Base-by-base conservation (phyloP, 2,888 invertebrate species). In the Dynastes maya region DNA sequence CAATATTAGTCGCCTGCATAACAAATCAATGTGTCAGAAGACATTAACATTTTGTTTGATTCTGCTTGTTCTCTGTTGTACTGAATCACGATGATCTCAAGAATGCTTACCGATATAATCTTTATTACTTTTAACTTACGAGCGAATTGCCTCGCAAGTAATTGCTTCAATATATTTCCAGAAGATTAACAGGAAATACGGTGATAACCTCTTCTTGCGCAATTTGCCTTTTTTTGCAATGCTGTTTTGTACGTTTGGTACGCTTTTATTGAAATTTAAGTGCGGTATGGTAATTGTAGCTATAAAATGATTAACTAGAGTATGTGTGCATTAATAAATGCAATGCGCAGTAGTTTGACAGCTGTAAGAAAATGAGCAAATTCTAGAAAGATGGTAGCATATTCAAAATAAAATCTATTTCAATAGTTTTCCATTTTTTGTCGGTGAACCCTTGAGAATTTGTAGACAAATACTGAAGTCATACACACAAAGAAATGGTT, bases 41-140 rank as follows among this genome's bases (percentile, higher is more conserved):
- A 70, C 72, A 72, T 78, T 78, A 78, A 72, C 78, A 78, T 78
- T 78, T 77, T 71, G 71, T 71, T 71, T 74, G 72, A 61, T 74
- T 74, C 63, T 37, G 45, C 45, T 61, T 37, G 45, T 27, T 74
- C 27, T 61, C 29, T 45, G 61, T 61, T 63, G 61, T 61, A 61
- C 55, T 74, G 72, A 74, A 74, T 74, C 72, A 74, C 72, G 72
- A 74, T 61, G 72, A 74, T 74, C 45, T 32, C 40, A 49, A 61
- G 72, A 74, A 74, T 74, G 72, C 49, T 51, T 32, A 51, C 61
- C 51, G 72, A 74, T 74, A 74, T 45, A 45, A 74, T 74, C 72
- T 74, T 74, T 74, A 74, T 74, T 74, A 74, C 61, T 74, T 49
- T 40, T 61, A 61, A 74, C 29, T 74, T 74, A 74, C 72, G 72